phyloP scores from a whole-genome alignment of 2,113 vertebrate genomes.

The human region GRCh38 chr7:78639001-78639500 shows the following conservation, averaged over 20 bases:
- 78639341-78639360: background rate
- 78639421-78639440: background rate
- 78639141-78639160: constrained; percentile 63
- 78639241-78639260: background rate
- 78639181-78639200: constrained; percentile 15
- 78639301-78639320: background rate
- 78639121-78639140: constrained; percentile 55
- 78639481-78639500: background rate
- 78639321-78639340: background rate
- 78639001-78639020: constrained; percentile 55
- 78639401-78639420: background rate
- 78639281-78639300: constrained; percentile 23
- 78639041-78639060: background rate
- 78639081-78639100: constrained; percentile 23
- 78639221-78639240: background rate
- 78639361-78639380: background rate
- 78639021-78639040: background rate
- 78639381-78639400: background rate
- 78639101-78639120: constrained; percentile 59
- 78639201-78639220: background rate
- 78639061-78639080: constrained; percentile 30
- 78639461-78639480: background rate
- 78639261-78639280: background rate
- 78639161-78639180: constrained; percentile 40
- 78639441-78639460: background rate